Percentiles rank a stretch among this genome's conserved stretches.
Evolutionary conservation across 2,888 invertebrate species (phyloP).

Genomic region (Endomychus coccineus): DNA sequence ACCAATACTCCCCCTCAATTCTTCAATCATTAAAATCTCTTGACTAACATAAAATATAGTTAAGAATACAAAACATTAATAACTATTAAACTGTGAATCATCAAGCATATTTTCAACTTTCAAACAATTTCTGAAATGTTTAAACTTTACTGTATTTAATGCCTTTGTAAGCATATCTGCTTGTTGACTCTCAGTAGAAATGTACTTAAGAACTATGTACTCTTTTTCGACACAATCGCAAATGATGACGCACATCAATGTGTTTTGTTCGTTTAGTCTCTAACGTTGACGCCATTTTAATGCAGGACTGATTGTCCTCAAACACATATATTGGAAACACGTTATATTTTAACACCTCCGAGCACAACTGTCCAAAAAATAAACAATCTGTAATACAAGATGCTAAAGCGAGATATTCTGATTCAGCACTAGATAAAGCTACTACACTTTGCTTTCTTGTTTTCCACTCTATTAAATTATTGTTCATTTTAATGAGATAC

Average conservation of each 20-base stretch:
- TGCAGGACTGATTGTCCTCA: constrained; percentile 16
- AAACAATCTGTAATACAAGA: constrained; percentile 18
- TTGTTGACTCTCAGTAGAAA: not conserved
- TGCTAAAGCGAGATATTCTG: constrained; percentile 21
- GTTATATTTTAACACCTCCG: constrained; percentile 13
- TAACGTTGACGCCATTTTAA: constrained; percentile 15
- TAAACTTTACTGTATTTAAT: not conserved
- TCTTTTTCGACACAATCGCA: too few relatives aligned
- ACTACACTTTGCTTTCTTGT: constrained; percentile 19
- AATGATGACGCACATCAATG: constrained; percentile 18
- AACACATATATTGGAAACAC: constrained; percentile 15
- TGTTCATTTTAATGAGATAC: constrained; percentile 19
- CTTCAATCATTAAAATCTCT: too few relatives aligned
- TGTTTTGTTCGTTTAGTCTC: constrained; percentile 20
- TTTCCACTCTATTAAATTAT: constrained; percentile 21
- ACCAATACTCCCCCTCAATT: too few relatives aligned
- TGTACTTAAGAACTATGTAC: too few relatives aligned
- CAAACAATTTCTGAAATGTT: constrained; percentile 1
- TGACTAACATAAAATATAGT: too few relatives aligned
- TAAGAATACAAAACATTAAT: too few relatives aligned
- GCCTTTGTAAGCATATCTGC: constrained; percentile 1
- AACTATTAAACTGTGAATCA: too few relatives aligned
- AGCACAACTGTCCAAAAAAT: constrained; percentile 19
- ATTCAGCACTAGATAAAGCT: constrained; percentile 19
- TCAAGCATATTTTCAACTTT: too few relatives aligned